Percentiles rank a stretch among this genome's conserved stretches.
These are phyloP conservation scores for Cyclophora punctaria DNA, from an alignment of 2,888 invertebrate genomes.

Conservation along the genomic window DNA sequence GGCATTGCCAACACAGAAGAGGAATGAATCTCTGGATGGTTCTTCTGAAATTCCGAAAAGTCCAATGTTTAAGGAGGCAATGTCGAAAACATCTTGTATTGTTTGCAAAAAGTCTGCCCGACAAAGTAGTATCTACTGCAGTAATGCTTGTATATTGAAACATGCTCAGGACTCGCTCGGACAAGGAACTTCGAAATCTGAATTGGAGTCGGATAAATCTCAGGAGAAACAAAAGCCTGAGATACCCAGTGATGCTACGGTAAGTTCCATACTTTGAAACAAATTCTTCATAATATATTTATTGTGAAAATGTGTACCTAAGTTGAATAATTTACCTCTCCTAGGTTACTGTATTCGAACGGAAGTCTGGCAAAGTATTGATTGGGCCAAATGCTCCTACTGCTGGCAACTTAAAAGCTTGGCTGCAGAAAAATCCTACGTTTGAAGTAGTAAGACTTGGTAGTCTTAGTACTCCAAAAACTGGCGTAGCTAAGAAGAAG, in stretches of 20 bases:
- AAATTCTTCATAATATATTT: conserved; percentile 12
- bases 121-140: conserved; percentile 91
- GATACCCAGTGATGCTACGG: conserved; percentile 44
- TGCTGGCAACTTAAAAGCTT: conserved; percentile 83
- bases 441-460: conserved; percentile 87
- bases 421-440: conserved; percentile 91
- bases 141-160: conserved; percentile 88
- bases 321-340: too few relatives aligned
- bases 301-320: too few relatives aligned
- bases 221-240: conserved; percentile 43
- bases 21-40: conserved; percentile 16
- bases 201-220: conserved; percentile 35
- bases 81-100: conserved; percentile 76
- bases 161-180: conserved; percentile 84
- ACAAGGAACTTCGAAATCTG: conserved; percentile 35
- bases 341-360: conserved; percentile 87
- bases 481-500: conserved; percentile 48
- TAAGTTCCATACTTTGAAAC: conserved; percentile 24
- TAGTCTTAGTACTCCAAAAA: conserved; percentile 64
- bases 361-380: conserved; percentile 82
- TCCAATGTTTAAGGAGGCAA: conserved; percentile 28
- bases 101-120: conserved; percentile 85
- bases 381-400: conserved; percentile 89
- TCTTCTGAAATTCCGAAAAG: conserved; percentile 6
- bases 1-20: conserved; percentile 25